phyloP scores from a whole-genome alignment of 2,797 vertebrate species.

The Hippoglossus hippoglossus region DNA sequence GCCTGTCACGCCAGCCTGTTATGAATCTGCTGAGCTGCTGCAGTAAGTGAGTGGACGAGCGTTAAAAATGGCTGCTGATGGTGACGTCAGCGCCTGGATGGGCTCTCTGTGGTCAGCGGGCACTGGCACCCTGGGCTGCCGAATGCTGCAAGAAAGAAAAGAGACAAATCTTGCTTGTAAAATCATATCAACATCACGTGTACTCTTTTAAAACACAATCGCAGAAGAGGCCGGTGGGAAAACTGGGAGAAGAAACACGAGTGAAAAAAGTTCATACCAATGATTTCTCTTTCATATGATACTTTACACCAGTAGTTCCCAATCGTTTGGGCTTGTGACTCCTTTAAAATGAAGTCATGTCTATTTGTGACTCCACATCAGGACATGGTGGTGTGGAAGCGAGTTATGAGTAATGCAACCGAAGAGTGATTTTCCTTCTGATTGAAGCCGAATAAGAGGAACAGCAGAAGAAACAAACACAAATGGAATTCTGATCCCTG shows the following conservation, averaged over 20 bases:
- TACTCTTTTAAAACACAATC: conserved; percentile 20
- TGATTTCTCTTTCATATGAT: conserved; percentile 10
- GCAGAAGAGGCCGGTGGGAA: conserved; percentile 17
- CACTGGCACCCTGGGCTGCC: conserved; percentile 60
- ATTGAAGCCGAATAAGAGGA: conserved; percentile 9
- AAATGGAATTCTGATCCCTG: neutral
- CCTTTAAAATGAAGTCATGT: conserved; percentile 45
- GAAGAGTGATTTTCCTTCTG: conserved; percentile 19
- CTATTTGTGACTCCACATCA: conserved; percentile 48
- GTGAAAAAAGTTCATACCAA: conserved; percentile 8
- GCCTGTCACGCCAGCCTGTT: conserved; percentile 47
- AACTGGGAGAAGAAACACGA: conserved; percentile 6
- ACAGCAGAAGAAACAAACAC: conserved; percentile 6
- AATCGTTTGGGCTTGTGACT: conserved; percentile 14
- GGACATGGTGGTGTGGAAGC: conserved; percentile 41
- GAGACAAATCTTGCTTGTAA: conserved; percentile 49
- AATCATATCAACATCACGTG: conserved; percentile 50
- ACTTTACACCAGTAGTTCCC: conserved; percentile 5
- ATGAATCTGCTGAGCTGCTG: conserved; percentile 37
- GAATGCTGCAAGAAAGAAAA: conserved; percentile 61
- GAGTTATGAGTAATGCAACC: conserved; percentile 31
- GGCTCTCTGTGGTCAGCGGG: conserved; percentile 70
- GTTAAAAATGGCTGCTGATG: conserved; percentile 59
- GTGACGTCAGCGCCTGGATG: conserved; percentile 72
- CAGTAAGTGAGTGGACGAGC: conserved; percentile 51